phyloP scores from a whole-genome alignment of 2,797 vertebrate genomes.

The Catostomus latipinnis region DNA sequence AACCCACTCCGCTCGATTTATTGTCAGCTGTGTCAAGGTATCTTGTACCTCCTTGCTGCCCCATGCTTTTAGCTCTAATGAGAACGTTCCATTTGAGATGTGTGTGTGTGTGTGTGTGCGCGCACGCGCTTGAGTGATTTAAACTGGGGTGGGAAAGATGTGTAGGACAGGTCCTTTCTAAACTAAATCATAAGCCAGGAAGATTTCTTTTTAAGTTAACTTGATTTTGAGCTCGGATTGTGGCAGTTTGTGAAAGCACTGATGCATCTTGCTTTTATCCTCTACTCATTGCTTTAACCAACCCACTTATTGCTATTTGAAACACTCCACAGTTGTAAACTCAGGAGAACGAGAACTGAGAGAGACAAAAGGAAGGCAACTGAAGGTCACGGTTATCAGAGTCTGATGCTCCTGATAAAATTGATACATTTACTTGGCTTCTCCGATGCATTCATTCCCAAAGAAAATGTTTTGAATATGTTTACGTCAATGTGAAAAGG shows the following conservation, averaged over 20 bases:
- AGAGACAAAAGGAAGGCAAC: slow-evolving; percentile 8
- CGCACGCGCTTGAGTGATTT: slow-evolving; percentile 31
- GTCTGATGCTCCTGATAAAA: background rate
- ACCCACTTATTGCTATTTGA: slow-evolving; percentile 1
- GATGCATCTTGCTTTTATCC: slow-evolving; percentile 39
- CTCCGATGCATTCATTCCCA: background rate
- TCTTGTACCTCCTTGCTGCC: slow-evolving; percentile 58
- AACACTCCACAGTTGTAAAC: slow-evolving; percentile 21
- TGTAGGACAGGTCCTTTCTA: slow-evolving; percentile 64
- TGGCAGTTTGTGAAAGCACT: slow-evolving; percentile 26
- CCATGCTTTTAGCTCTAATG: slow-evolving; percentile 78
- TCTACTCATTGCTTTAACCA: background rate
- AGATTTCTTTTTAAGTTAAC: slow-evolving; percentile 50
- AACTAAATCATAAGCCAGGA: slow-evolving; percentile 65
- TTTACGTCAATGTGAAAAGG: background rate
- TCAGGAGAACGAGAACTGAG: background rate
- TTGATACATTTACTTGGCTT: background rate
- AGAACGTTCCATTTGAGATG: slow-evolving; percentile 59
- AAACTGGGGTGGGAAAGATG: slow-evolving; percentile 48
- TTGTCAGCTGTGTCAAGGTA: slow-evolving; percentile 68
- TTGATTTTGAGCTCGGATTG: slow-evolving; percentile 43
- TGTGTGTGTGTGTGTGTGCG: slow-evolving; percentile 6
- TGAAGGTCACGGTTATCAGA: background rate
- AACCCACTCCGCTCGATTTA: slow-evolving; percentile 77
- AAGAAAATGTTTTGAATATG: background rate